Percentiles rank a stretch among this genome's conserved stretches.
Conservation (phyloP, 2,113 vertebrate genomes). For the Oncorhynchus mykiss region DNA sequence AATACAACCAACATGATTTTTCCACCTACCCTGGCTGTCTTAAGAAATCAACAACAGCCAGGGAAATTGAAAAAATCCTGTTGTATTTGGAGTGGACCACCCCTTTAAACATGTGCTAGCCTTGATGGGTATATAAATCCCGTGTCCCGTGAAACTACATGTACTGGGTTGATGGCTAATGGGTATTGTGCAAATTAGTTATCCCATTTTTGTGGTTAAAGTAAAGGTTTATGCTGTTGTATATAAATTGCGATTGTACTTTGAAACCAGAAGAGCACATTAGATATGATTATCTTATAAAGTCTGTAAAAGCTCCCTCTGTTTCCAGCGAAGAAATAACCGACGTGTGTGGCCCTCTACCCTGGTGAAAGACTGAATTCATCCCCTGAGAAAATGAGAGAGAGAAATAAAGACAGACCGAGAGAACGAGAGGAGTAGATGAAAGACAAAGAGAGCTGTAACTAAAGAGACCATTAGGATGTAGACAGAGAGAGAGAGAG, state of each 20-base stretch:
- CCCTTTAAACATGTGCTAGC: slow-evolving; percentile 21
- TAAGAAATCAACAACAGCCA: not conserved
- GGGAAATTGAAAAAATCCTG: not conserved
- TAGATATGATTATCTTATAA: slow-evolving; percentile 64
- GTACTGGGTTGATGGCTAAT: slow-evolving; percentile 37
- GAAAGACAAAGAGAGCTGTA: slow-evolving; percentile 31
- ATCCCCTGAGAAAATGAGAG: slow-evolving; percentile 27
- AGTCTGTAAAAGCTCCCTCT: slow-evolving; percentile 49
- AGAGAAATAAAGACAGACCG: slow-evolving; percentile 38
- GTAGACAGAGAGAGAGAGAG: slow-evolving; percentile 25
- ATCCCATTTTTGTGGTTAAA: not conserved
- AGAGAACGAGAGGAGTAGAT: slow-evolving; percentile 11
- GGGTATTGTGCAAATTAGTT: slow-evolving; percentile 46
- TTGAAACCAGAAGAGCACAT: slow-evolving; percentile 65
- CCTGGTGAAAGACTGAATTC: slow-evolving; percentile 48
- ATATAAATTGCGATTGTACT: slow-evolving; percentile 53
- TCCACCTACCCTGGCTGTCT: too few species aligned
- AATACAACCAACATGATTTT: too few species aligned
- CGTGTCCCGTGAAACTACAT: not conserved
- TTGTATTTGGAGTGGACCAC: not conserved
- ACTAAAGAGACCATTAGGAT: not conserved
- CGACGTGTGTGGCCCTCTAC: slow-evolving; percentile 48
- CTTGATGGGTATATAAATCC: not conserved
- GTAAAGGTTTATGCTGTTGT: slow-evolving; percentile 28
- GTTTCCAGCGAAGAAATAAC: slow-evolving; percentile 55